Base-by-base conservation (phyloP, 2,888 invertebrate genomes). In the Synergus itoensis region DNA sequence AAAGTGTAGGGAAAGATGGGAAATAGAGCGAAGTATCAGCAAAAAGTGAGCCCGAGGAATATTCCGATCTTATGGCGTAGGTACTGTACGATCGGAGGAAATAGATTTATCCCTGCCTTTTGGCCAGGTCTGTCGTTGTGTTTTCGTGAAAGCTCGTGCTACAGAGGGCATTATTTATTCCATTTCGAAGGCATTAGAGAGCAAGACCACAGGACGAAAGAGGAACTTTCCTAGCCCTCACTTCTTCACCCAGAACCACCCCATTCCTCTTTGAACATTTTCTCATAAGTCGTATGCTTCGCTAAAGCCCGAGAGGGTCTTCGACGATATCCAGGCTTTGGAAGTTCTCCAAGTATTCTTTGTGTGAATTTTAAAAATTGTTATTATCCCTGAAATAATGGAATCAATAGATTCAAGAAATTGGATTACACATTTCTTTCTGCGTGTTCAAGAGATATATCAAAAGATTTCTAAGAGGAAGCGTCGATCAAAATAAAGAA, bases 41-140 rank as follows among this genome's bases (percentile, higher is more conserved):
- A 77, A 82, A 79, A 82, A 81, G 82, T 81, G 53, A 69, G 83
- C 80, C 81, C 79, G 81, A 86, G 84, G 87, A 85, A 81, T 79
- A 77, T 79, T 77, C 80, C 84, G 86, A 86, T 84, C 87, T 88
- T 88, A 88, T 89, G 88, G 86, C 87, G 88, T 53, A n/a, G 45
- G 45, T 90, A 90, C 90, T 88, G 88, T 83, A 76, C 82, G 77
- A 83, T 80, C 88, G 88, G 87, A 87, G 86, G 86, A 88, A 90
- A 90, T 89, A 89, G 88, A 90, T 90, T 90, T 90, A 90, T 89
- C 87, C 83, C 83, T 81, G 85, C 81, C 84, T 83, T 83, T 63
- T 77, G 81, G 77, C 84, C 82, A 80, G 83, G 78, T 79, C 78
- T 79, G 82, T 73, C 48, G 67, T 82, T 81, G 76, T 80, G 80